Percentiles rank a stretch among this genome's conserved stretches.
Evolutionary conservation across 2,888 invertebrate genomes (phyloP).

Genomic region (Drosophila infuscata): DNA sequence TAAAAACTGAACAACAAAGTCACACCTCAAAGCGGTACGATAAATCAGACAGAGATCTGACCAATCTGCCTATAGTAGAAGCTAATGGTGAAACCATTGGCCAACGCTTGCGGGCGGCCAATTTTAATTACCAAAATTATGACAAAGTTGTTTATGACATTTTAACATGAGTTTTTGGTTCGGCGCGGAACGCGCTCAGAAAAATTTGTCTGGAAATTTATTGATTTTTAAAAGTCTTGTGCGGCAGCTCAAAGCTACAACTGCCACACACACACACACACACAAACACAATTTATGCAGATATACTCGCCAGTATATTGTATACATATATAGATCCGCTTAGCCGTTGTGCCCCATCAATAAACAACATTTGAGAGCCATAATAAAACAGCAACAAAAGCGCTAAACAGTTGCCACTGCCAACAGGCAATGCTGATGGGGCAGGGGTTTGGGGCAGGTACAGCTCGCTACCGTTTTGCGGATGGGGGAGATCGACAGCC

Average conservation of each 20-base stretch:
- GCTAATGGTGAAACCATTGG: conserved; percentile 5
- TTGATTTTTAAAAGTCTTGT: conserved; percentile 77
- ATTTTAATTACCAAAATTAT: conserved; percentile 82
- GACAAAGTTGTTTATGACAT: conserved; percentile 80
- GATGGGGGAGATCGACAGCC: conserved; percentile 29
- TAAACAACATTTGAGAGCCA: conserved; percentile 66
- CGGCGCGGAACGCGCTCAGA: conserved; percentile 23
- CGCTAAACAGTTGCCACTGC: conserved; percentile 73
- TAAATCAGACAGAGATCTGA: conserved; percentile 64
- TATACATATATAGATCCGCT: conserved; percentile 69
- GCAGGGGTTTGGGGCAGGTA: conserved; percentile 14
- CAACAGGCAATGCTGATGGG: conserved; percentile 27
- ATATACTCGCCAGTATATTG: conserved; percentile 12
- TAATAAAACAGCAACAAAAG: conserved; percentile 60
- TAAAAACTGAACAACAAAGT: conserved; percentile 75
- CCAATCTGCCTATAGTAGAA: conserved; percentile 37
- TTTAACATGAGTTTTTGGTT: conserved; percentile 64
- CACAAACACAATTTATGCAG: conserved; percentile 40
- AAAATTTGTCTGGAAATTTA: conserved; percentile 74
- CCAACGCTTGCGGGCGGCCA: conserved; percentile 66
- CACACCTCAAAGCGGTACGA: conserved; percentile 72
- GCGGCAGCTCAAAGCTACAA: conserved; percentile 53
- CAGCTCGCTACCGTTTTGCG: conserved; percentile 59
- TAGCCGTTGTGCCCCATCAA: conserved; percentile 73
- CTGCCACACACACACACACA: not conserved